phyloP scores from a whole-genome alignment of 2,888 invertebrate species.

The Ectemnius lituratus region DNA sequence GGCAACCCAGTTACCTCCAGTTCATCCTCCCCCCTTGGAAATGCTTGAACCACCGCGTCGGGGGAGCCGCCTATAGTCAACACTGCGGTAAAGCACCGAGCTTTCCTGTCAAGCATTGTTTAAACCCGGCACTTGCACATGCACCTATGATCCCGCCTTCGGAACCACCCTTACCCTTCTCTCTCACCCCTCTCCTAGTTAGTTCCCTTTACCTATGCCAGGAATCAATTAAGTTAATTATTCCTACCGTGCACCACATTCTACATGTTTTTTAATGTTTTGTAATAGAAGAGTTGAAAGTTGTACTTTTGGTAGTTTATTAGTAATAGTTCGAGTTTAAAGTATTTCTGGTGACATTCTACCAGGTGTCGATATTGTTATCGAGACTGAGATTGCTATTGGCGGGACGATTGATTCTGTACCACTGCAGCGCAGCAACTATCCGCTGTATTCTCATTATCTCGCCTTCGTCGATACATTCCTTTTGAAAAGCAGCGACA shows the following conservation, averaged over 20 bases:
- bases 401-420: too few relatives aligned
- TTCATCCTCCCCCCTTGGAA: slow-evolving; percentile 22
- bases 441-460: too few relatives aligned
- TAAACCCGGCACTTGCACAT: slow-evolving; percentile 23
- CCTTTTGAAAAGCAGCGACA: neutral
- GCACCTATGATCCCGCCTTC: neutral
- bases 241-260: too few relatives aligned
- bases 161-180: neutral
- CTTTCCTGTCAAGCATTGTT: slow-evolving; percentile 46
- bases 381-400: too few relatives aligned
- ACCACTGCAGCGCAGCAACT: too few relatives aligned
- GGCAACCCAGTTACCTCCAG: slow-evolving; percentile 73
- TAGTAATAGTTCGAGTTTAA: too few relatives aligned
- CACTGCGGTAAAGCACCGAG: slow-evolving; percentile 69
- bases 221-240: neutral
- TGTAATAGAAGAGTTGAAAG: too few relatives aligned
- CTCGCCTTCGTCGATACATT: neutral
- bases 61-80: slow-evolving; percentile 61
- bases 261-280: too few relatives aligned
- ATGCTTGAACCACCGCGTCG: slow-evolving; percentile 36
- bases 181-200: neutral
- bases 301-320: too few relatives aligned
- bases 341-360: too few relatives aligned
- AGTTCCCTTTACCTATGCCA: neutral
- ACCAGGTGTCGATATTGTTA: too few relatives aligned